Evolutionary conservation across 2,888 invertebrate species (phyloP).

Genomic region (Glyphotaelius pellucidus): DNA sequence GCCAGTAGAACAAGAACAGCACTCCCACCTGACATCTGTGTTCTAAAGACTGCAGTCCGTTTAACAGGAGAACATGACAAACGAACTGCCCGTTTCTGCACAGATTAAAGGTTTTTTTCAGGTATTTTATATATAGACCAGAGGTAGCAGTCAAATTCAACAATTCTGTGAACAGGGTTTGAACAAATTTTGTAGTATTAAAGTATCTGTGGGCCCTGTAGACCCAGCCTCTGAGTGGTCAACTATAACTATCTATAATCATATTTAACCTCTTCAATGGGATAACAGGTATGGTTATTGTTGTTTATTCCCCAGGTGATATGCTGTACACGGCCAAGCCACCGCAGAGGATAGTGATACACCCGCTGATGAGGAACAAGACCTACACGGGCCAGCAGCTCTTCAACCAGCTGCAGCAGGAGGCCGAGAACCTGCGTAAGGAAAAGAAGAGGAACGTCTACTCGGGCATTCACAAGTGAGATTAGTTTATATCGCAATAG

Average conservation of each 20-base stretch:
- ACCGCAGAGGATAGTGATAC: constrained; percentile 81
- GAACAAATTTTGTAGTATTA: neutral
- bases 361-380: constrained; percentile 81
- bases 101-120: no score
- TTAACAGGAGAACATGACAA: no score
- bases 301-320: constrained; percentile 71
- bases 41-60: no score
- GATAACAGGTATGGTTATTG: neutral
- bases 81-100: no score
- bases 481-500: neutral
- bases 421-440: constrained; percentile 88
- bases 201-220: neutral
- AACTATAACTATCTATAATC: neutral
- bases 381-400: constrained; percentile 82
- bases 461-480: constrained; percentile 87
- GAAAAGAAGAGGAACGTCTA: constrained; percentile 90
- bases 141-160: constrained; percentile 29
- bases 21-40: no score
- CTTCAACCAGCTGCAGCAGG: constrained; percentile 82
- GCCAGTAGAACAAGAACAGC: no score
- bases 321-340: constrained; percentile 82
- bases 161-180: neutral
- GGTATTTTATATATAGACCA: no score
- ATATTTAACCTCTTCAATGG: no score
- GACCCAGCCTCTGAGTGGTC: neutral